phyloP scores from a whole-genome alignment of 2,797 vertebrate genomes.

The Hemibagrus guttatus region DNA sequence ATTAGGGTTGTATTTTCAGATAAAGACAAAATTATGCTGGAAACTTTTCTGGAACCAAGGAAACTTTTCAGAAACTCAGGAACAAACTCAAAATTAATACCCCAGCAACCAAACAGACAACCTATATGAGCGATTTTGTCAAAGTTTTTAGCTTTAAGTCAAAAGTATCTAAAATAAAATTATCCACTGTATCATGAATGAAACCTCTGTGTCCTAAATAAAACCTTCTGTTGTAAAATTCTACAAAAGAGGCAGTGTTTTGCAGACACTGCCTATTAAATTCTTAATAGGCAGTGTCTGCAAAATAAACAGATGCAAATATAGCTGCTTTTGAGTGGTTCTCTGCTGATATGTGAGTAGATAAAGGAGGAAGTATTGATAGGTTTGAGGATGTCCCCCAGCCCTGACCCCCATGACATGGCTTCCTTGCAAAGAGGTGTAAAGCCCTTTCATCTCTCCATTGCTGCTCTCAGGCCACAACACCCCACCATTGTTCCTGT shows the following conservation, averaged over 20 bases:
- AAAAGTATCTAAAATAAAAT: neutral
- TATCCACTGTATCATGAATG: neutral
- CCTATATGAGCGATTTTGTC: constrained; percentile 32
- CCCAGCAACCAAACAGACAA: constrained; percentile 29
- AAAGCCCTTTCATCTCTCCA: constrained; percentile 71
- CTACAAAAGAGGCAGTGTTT: too few species aligned
- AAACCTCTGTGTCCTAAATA: neutral
- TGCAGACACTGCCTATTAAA: too few species aligned
- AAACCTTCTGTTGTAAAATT: too few species aligned
- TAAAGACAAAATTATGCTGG: neutral
- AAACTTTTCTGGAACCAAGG: neutral
- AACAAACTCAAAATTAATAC: constrained; percentile 14
- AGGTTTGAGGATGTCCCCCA: constrained; percentile 44
- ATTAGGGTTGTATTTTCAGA: neutral
- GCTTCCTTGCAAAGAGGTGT: constrained; percentile 69
- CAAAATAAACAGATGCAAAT: constrained; percentile 49
- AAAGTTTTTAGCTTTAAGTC: neutral
- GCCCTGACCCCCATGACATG: constrained; percentile 38
- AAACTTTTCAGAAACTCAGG: neutral
- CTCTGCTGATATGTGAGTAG: constrained; percentile 24
- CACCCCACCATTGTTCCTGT: constrained; percentile 45
- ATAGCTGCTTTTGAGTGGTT: constrained; percentile 2
- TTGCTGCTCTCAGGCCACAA: constrained; percentile 40
- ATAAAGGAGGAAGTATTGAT: constrained; percentile 49
- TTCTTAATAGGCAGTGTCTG: constrained; percentile 21